Evolutionary conservation across 37 sponge, comb jelly and placozoan genomes (phyloP).

Genomic region (Cliona cf. orientalis): DNA sequence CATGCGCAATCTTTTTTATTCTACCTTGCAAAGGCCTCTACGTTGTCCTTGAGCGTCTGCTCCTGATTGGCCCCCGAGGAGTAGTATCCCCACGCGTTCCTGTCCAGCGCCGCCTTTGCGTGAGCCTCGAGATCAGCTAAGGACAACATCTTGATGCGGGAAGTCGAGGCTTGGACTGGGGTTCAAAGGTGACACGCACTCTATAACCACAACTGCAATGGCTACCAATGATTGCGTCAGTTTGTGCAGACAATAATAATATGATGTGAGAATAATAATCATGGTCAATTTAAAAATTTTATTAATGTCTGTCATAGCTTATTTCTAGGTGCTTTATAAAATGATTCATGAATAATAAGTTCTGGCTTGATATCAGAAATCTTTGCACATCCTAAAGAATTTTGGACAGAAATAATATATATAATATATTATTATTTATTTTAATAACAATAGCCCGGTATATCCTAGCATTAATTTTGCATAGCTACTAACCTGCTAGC

Average conservation of each 20-base stretch:
- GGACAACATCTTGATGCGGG: conserved; percentile 64
- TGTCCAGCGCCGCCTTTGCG: conserved; percentile 54
- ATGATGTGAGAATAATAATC: no score
- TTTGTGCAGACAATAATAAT: no score
- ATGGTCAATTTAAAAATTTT: no score
- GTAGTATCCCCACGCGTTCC: conserved; percentile 84
- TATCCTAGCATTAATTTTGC: no score
- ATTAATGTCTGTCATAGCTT: no score
- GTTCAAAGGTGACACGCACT: no score
- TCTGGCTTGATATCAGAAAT: conserved; percentile 31
- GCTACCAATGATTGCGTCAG: no score
- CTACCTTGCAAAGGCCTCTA: conserved; percentile 83
- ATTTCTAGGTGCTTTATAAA: conserved; percentile 1
- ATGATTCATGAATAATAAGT: conserved; percentile 60
- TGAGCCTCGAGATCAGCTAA: conserved; percentile 71
- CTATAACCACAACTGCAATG: no score
- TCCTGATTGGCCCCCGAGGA: conserved; percentile 83
- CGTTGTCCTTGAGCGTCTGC: conserved; percentile 83
- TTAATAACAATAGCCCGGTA: neutral
- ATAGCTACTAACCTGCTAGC: conserved; percentile 85
- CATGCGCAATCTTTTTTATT: no score
- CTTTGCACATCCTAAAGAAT: conserved; percentile 27
- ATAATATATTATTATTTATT: neutral
- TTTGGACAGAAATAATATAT: no score
- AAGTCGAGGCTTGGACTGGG: no score